Conservation (phyloP, 2,113 vertebrate species). For the Aspidoscelis tigris region DNA sequence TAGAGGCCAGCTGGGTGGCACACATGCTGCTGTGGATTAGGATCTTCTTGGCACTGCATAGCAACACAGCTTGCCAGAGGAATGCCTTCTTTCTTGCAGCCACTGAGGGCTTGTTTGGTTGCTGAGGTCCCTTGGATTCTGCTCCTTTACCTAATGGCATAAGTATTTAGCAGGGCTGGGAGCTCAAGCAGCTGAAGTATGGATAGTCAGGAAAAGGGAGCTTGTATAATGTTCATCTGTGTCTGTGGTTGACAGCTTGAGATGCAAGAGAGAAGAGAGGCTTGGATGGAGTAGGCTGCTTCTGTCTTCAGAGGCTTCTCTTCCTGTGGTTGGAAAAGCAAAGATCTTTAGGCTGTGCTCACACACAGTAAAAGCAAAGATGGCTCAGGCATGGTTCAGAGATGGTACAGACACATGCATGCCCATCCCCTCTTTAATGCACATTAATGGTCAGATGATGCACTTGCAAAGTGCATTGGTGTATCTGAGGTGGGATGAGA, state of each 20-base stretch:
- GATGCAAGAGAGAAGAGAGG: background rate
- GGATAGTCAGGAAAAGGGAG: background rate
- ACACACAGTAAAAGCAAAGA: no score
- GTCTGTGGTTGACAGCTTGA: background rate
- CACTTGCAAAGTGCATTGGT: no score
- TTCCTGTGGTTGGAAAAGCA: background rate
- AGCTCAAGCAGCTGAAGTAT: fast-evolving
- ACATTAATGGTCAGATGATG: no score
- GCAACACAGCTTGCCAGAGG: background rate
- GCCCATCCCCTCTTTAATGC: no score
- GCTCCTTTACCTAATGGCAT: background rate
- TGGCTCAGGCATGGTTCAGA: no score
- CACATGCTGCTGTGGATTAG: background rate
- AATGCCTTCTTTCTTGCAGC: background rate
- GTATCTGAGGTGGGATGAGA: no score
- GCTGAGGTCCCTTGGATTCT: fast-evolving
- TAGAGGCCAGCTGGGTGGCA: constrained; percentile 20
- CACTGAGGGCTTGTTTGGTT: background rate
- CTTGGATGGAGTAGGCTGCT: background rate
- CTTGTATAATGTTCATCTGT: background rate
- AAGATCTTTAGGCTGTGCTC: no score
- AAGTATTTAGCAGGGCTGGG: fast-evolving
- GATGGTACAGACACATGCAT: no score
- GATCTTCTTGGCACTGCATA: background rate
- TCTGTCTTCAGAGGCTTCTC: background rate